These are phyloP conservation scores for Oasisia sp. DNA, from an alignment of 2,888 invertebrate species.

Conservation along the genomic window DNA sequence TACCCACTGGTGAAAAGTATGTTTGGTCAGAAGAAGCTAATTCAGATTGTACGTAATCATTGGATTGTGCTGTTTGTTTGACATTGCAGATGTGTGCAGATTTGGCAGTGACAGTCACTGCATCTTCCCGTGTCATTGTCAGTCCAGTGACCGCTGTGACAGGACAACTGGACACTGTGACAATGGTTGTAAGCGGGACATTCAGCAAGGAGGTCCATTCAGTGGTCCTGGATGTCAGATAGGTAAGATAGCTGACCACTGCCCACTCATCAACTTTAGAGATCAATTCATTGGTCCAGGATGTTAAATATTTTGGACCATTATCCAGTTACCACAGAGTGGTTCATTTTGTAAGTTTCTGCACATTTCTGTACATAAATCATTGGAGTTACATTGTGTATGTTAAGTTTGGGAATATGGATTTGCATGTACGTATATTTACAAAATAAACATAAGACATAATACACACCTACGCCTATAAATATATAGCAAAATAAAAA, in stretches of 20 bases:
- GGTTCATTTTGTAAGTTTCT: too few species aligned
- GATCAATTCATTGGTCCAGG: too few species aligned
- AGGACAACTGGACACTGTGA: not conserved
- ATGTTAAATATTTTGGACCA: too few species aligned
- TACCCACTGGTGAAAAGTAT: not conserved
- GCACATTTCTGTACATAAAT: too few species aligned
- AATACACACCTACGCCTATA: too few species aligned
- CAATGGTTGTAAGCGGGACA: not conserved
- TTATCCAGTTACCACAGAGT: too few species aligned
- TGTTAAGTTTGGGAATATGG: too few species aligned
- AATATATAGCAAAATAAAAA: too few species aligned
- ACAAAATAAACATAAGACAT: too few species aligned
- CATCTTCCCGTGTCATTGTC: conserved; percentile 3
- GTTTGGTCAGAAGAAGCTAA: not conserved
- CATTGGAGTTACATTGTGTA: too few species aligned
- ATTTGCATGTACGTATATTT: too few species aligned
- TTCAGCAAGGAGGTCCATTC: not conserved
- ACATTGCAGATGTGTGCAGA: not conserved
- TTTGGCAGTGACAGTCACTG: not conserved
- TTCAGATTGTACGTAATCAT: too few species aligned
- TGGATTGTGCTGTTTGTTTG: not conserved
- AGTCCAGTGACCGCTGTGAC: not conserved
- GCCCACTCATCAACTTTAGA: not conserved
- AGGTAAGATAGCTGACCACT: not conserved
- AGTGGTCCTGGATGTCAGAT: conserved; percentile 10